Evolutionary conservation across 2,888 invertebrate genomes (phyloP).

Genomic region (Mythimna impura): DNA sequence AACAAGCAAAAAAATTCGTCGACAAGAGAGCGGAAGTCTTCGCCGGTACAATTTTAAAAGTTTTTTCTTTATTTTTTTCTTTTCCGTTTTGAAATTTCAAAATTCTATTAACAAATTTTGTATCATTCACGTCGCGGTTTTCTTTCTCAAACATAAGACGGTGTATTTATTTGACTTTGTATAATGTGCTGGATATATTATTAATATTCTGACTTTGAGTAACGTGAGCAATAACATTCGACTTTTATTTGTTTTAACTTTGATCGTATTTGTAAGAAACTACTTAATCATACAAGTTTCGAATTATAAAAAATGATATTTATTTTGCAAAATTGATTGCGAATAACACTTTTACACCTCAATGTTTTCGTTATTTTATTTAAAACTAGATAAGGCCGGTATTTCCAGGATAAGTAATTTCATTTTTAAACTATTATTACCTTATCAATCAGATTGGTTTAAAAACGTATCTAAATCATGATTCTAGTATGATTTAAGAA

Average conservation of each 20-base stretch:
- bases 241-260: background rate
- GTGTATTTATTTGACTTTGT: conserved; percentile 38
- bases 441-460: background rate
- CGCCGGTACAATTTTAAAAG: conserved; percentile 48
- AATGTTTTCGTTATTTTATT: too few species aligned
- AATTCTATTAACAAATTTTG: conserved; percentile 56
- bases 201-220: background rate
- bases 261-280: background rate
- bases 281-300: too few species aligned
- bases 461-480: background rate
- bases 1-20: conserved; percentile 36
- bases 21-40: conserved; percentile 37
- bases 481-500: background rate
- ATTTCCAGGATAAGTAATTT: too few species aligned
- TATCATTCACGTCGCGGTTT: conserved; percentile 18
- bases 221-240: background rate
- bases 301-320: too few species aligned
- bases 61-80: conserved; percentile 27
- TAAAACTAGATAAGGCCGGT: too few species aligned
- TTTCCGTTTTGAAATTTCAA: conserved; percentile 42
- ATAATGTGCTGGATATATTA: conserved; percentile 8
- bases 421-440: too few species aligned
- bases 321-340: too few species aligned
- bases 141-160: conserved; percentile 8
- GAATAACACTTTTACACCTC: too few species aligned